These are phyloP conservation scores for Sesia apiformis DNA, from an alignment of 2,888 invertebrate genomes.

Conservation along the genomic window DNA sequence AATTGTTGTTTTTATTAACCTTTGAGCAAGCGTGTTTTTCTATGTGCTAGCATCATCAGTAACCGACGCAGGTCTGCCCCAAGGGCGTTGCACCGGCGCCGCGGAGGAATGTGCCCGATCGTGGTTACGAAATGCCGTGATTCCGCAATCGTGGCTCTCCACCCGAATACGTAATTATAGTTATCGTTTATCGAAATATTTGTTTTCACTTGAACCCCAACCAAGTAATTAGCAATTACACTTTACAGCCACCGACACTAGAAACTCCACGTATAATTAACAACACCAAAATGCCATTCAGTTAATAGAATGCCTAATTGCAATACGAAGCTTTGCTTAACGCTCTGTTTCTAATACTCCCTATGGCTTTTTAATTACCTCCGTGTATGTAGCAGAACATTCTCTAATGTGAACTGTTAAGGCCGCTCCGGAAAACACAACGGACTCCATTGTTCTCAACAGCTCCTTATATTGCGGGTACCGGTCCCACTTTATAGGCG, in stretches of 20 bases:
- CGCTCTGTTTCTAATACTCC: constrained; percentile 21
- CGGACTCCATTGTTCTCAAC: constrained; percentile 50
- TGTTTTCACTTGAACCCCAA: constrained; percentile 1
- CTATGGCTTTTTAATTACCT: constrained; percentile 67
- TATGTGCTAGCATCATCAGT: constrained; percentile 26
- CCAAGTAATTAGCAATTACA: background rate
- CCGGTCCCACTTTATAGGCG: constrained; percentile 57
- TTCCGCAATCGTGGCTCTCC: constrained; percentile 43
- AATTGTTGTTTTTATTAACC: too few species aligned
- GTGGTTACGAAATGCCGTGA: constrained; percentile 66
- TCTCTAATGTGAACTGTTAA: constrained; percentile 53
- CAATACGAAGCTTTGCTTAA: constrained; percentile 24
- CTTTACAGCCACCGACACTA: too few species aligned
- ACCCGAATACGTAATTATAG: constrained; percentile 40
- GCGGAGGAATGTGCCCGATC: constrained; percentile 63
- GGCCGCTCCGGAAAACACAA: constrained; percentile 52
- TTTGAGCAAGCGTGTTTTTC: too few species aligned
- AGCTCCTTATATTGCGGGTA: constrained; percentile 61
- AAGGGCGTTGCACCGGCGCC: constrained; percentile 58
- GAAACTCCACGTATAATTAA: background rate
- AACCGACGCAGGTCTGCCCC: constrained; percentile 44
- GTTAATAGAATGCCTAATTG: constrained; percentile 24
- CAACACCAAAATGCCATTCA: background rate
- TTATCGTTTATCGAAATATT: constrained; percentile 2
- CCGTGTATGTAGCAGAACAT: constrained; percentile 51